Percentiles rank a stretch among this genome's conserved stretches.
Evolutionary conservation across 2,888 invertebrate genomes (phyloP).

Genomic region (Ischnus inquisitorius): DNA sequence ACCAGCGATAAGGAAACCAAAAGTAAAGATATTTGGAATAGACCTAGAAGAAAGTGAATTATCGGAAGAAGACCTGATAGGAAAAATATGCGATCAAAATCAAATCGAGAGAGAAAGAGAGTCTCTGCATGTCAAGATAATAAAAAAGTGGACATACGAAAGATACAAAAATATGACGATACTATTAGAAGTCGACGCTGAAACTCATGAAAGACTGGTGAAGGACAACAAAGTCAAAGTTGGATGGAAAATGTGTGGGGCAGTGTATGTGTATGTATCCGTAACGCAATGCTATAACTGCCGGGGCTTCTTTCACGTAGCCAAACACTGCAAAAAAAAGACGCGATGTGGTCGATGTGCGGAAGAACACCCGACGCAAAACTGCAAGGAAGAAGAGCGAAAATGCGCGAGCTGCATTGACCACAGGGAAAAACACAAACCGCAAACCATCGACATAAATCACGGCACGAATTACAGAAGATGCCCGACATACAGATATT

Average conservation of each 20-base stretch:
- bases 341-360: conserved; percentile 24
- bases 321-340: conserved; percentile 33
- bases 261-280: conserved; percentile 16
- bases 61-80: neutral
- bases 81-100: conserved; percentile 12
- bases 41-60: neutral
- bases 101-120: neutral
- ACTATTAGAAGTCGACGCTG: conserved; percentile 6
- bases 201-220: neutral
- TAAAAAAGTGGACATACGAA: conserved; percentile 32
- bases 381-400: neutral
- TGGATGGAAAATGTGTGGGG: conserved; percentile 39
- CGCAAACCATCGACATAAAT: conserved; percentile 5
- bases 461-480: conserved; percentile 15
- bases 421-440: neutral
- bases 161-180: conserved; percentile 26
- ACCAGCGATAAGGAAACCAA: neutral
- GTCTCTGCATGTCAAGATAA: neutral
- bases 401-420: conserved; percentile 32
- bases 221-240: conserved; percentile 9
- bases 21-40: neutral
- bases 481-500: conserved; percentile 1
- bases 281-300: conserved; percentile 41
- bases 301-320: conserved; percentile 31
- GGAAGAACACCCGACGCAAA: neutral